Conservation (phyloP, 2,113 vertebrate genomes). For the Sebastes schlegelii region DNA sequence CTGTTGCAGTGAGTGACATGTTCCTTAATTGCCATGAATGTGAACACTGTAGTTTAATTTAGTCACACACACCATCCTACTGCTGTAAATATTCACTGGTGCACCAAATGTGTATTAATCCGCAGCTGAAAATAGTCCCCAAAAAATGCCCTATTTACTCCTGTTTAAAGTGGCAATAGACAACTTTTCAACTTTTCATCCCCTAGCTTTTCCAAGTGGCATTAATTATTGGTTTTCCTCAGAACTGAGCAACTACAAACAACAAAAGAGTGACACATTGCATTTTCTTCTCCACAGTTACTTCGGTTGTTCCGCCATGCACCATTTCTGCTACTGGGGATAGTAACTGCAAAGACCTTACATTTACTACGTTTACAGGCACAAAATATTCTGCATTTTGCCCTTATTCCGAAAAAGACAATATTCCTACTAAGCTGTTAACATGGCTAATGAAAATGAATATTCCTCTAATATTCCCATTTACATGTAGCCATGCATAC, state of each 20-base stretch:
- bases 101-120: background rate
- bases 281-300: no score
- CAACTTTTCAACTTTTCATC: background rate
- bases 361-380: no score
- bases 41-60: background rate
- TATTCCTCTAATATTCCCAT: no score
- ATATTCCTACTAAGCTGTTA: no score
- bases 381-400: no score
- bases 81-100: background rate
- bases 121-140: background rate
- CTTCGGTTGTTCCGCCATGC: no score
- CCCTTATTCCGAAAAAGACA: no score
- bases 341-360: no score
- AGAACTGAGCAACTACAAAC: background rate
- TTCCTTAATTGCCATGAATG: background rate
- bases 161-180: background rate
- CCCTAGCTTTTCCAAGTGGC: background rate
- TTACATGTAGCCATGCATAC: no score
- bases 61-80: background rate
- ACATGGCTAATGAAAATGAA: no score
- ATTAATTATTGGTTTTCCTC: background rate
- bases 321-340: no score
- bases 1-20: background rate
- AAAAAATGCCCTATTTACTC: background rate
- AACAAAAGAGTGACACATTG: no score